Evolutionary conservation across 2,113 vertebrate genomes (phyloP), one percentile per base, ranked within the genome.

Genomic region (Boleophthalmus pectinirostris): DNA sequence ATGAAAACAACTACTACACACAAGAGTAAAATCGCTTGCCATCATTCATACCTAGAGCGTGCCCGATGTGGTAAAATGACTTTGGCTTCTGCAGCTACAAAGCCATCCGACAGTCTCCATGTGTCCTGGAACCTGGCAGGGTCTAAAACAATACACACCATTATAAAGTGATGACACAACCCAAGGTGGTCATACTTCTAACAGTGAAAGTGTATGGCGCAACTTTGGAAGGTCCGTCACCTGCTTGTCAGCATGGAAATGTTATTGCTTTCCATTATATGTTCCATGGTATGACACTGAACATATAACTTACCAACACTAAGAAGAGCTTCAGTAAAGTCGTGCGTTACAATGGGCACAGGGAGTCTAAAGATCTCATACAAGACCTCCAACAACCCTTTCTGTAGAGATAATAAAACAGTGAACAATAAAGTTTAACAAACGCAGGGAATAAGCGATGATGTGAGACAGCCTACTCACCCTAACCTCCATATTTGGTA

Each of bases 401-500:
- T 93, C 98, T 99, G 88, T 11, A 88, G 84, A 57, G 71, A 71
- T 5, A 75, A 63, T 0, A 43, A 18, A 79, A 72, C 57, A 7
- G 29, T 24, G 15, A 61, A 18, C 20, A 18, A 3, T 7, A 5
- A 2, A 35, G 7, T 54, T 54, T 54, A n/a, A 18, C 9, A 61
- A 61, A 61, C 9, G 24, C 11, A 15, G 25, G 1, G 5, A 5
- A 33, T 29, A 18, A 33, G 14, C 8, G 7, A 33, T 33, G 16
- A 18, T 29, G 25, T 33, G 24, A 0, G 5, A 4, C 5, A 33
- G 7, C 0, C 56, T 72, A 91, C 96, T 72, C 93, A 99, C 98
- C 94, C 97, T 92, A 86, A 99, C 97, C 93, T 99, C 97, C 96
- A 96, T 97, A 94, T 99, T 98, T 94, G 97, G 98, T 96, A 99